Conservation (phyloP, 2,113 vertebrate species). For the Bothrops jararaca region DNA sequence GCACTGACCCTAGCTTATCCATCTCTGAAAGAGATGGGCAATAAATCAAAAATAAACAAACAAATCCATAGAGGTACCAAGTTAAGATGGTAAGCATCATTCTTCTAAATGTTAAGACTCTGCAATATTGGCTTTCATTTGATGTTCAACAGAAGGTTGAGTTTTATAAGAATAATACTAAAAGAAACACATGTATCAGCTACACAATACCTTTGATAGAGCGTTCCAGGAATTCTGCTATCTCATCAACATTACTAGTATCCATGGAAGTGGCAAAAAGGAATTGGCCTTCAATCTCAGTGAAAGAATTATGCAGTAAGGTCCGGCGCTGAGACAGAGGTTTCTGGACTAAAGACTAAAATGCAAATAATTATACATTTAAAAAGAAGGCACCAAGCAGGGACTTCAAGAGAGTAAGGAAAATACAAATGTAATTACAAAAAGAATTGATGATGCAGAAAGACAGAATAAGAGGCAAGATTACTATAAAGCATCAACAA, state of each 20-base stretch:
- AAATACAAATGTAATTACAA: neutral
- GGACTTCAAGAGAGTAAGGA: neutral
- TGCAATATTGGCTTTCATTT: neutral
- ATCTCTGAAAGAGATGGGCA: neutral
- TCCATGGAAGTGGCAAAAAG: conserved; percentile 83
- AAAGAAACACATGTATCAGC: conserved; percentile 3
- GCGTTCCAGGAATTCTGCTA: conserved; percentile 88
- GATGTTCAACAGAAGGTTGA: neutral
- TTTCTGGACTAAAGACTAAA: conserved; percentile 81
- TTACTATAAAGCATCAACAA: neutral
- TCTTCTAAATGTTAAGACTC: neutral
- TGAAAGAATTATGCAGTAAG: conserved; percentile 79
- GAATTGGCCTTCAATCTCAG: conserved; percentile 85
- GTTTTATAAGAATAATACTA: neutral
- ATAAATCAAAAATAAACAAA: neutral
- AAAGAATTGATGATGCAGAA: neutral
- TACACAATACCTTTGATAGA: conserved; percentile 80
- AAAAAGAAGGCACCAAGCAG: neutral
- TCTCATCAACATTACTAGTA: conserved; percentile 77
- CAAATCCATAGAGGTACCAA: neutral
- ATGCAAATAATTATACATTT: neutral
- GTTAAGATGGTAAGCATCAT: too few species aligned
- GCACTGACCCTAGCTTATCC: neutral
- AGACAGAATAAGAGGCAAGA: neutral
- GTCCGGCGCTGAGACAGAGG: conserved; percentile 78